phyloP scores from a whole-genome alignment of 2,113 vertebrate species.

The Alligator sinensis region DNA sequence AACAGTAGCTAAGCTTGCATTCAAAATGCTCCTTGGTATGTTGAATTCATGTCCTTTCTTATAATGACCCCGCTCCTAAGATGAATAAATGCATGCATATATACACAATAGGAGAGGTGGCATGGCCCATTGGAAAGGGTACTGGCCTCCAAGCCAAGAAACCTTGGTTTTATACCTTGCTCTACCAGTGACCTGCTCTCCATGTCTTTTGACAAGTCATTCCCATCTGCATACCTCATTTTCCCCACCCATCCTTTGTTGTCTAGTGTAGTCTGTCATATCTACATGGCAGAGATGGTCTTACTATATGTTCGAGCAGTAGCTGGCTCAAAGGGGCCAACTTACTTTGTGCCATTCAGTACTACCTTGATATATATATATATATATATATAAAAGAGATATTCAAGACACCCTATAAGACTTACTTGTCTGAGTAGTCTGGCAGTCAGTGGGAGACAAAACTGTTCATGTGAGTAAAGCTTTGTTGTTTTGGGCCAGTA shows the following conservation, averaged over 20 bases:
- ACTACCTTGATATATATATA: not conserved
- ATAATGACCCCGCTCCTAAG: not conserved
- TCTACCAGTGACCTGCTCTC: not conserved
- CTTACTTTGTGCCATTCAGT: not conserved
- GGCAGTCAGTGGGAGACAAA: not conserved
- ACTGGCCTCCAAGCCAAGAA: not conserved
- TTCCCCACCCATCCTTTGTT: not conserved
- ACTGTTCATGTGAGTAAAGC: not conserved
- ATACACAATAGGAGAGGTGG: not conserved
- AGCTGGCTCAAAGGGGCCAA: not conserved
- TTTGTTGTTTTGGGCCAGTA: not conserved
- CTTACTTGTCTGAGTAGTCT: not conserved
- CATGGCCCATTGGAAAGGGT: not conserved
- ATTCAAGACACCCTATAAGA: not conserved
- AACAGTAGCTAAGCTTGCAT: not conserved
- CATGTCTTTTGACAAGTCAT: not conserved
- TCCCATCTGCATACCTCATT: not conserved
- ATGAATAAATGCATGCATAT: not conserved
- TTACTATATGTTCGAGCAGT: fast-evolving
- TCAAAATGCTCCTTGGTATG: not conserved
- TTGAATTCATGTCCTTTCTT: not conserved
- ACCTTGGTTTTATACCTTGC: not conserved
- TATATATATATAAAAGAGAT: too few relatives aligned
- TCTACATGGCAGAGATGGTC: not conserved
- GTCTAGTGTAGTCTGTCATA: not conserved